Percentiles rank a stretch among this genome's conserved stretches.
Evolutionary conservation across 30 jellyfish, hydroid and myxozoan species (phyloP).

Genomic region (Hydractinia echinata): DNA sequence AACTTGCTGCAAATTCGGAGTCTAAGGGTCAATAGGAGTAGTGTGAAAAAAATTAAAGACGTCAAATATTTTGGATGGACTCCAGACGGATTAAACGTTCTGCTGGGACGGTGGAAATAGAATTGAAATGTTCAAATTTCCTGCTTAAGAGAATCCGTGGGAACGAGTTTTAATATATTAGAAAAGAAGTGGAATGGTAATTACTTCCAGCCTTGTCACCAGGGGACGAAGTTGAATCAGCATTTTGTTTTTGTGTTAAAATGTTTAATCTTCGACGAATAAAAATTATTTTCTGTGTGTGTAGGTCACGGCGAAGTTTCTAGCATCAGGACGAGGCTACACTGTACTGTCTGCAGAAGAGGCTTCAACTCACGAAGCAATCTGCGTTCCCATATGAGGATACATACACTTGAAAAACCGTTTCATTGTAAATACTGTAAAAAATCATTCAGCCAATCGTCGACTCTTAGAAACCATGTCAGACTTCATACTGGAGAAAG

Average conservation of each 20-base stretch:
- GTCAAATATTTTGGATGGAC: too few relatives aligned
- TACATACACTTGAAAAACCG: constrained; percentile 86
- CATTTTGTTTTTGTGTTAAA: neutral
- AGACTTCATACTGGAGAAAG: constrained; percentile 89
- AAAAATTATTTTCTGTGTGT: neutral
- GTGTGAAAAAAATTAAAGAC: too few relatives aligned
- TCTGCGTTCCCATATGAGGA: constrained; percentile 84
- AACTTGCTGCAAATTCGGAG: too few relatives aligned
- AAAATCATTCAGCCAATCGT: constrained; percentile 77
- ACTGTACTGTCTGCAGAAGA: constrained; percentile 86
- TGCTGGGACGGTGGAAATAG: too few relatives aligned
- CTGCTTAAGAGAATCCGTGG: too few relatives aligned
- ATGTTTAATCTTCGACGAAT: neutral
- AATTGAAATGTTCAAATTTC: too few relatives aligned
- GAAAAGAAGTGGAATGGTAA: too few relatives aligned
- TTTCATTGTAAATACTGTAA: constrained; percentile 77
- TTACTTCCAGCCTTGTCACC: too few relatives aligned
- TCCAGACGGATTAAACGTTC: too few relatives aligned
- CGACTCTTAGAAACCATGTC: constrained; percentile 78
- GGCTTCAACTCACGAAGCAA: constrained; percentile 91
- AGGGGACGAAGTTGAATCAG: too few relatives aligned
- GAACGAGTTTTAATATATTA: too few relatives aligned
- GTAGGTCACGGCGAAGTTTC: neutral
- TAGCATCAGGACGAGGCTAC: constrained; percentile 39
- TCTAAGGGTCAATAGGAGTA: too few relatives aligned